Conservation (phyloP, 2,797 vertebrate species). For the Garrulus glandarius region DNA sequence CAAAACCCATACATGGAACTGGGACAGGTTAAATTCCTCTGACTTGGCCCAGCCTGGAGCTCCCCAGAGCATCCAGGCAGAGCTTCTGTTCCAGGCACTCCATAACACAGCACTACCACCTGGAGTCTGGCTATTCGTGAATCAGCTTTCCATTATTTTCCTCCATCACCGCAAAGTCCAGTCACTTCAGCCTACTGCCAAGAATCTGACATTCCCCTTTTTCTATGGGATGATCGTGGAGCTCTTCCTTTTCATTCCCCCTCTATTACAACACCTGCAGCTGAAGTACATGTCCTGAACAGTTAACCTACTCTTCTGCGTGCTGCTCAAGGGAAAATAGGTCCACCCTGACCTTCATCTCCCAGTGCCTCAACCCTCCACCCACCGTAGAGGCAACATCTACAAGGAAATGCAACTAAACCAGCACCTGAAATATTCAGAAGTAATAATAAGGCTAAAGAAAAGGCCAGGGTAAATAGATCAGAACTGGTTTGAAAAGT, state of each 20-base stretch:
- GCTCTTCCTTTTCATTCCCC: neutral
- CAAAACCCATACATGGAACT: rapidly evolving
- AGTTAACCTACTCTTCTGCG: neutral
- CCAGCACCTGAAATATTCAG: neutral
- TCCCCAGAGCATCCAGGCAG: neutral
- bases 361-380: neutral
- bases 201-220: neutral
- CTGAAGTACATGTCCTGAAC: neutral
- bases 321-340: neutral
- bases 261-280: neutral
- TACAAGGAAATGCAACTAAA: neutral
- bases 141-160: neutral
- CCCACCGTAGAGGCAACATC: neutral
- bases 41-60: neutral
- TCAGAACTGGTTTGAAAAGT: neutral
- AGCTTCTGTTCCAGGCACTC: neutral
- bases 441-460: neutral
- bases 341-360: neutral
- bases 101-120: rapidly evolving
- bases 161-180: neutral
- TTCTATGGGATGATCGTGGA: neutral
- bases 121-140: neutral
- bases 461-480: neutral
- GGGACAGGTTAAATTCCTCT: neutral
- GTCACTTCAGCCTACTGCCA: neutral